A percentile compares a stretch with the other conserved stretches of the same genome.
Evolutionary conservation across 2,888 invertebrate genomes (phyloP).

Genomic region (Agrotis puta): DNA sequence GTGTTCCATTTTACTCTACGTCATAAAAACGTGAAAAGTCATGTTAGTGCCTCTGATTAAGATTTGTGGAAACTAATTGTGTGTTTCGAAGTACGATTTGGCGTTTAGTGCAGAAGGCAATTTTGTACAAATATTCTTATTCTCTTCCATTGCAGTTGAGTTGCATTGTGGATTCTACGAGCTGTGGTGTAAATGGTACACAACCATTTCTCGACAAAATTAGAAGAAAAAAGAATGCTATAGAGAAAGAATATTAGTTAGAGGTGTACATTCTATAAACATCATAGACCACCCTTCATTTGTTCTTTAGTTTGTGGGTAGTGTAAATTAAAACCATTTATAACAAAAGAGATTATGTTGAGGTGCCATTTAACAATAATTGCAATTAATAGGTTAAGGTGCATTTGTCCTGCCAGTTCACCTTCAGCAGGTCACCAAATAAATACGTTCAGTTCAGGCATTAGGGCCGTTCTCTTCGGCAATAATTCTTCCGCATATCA

Average conservation of each 20-base stretch:
- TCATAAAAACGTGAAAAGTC: too few relatives aligned
- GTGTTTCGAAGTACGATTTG: constrained; percentile 31
- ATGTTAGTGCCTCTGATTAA: too few relatives aligned
- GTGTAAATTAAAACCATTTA: constrained; percentile 16
- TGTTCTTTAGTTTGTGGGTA: background rate
- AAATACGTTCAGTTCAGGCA: constrained; percentile 71
- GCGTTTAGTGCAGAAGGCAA: constrained; percentile 13
- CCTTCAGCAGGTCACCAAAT: constrained; percentile 57
- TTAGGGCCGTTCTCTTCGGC: constrained; percentile 76
- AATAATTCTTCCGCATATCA: constrained; percentile 85
- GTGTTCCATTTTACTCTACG: too few relatives aligned
- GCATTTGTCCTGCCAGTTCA: constrained; percentile 38
- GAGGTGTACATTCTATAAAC: too few relatives aligned
- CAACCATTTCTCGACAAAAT: background rate
- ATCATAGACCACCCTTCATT: background rate
- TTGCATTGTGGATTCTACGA: background rate
- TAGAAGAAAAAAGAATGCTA: background rate
- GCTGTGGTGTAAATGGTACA: background rate
- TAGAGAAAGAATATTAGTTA: too few relatives aligned
- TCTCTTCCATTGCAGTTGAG: background rate
- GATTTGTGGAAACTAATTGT: constrained; percentile 37
- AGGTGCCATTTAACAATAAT: constrained; percentile 32
- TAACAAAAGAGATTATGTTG: constrained; percentile 18
- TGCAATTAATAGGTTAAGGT: too few relatives aligned
- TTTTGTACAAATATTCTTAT: too few relatives aligned